Evolutionary conservation across 2,888 invertebrate genomes (phyloP).

Genomic region (Tetranychus truncatus): DNA sequence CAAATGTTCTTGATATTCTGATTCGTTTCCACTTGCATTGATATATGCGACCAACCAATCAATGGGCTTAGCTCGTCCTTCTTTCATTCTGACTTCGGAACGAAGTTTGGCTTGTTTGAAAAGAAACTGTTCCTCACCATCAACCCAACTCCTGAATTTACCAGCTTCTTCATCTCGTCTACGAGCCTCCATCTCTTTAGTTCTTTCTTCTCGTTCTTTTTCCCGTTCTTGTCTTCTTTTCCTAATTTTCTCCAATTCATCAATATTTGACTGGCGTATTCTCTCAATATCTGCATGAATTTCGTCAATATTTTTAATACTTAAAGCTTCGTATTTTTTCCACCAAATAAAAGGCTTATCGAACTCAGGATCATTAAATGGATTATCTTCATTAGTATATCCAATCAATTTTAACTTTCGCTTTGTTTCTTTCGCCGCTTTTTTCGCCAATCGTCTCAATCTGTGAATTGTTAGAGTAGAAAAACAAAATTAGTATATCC

Average conservation of each 20-base stretch:
- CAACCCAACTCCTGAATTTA: conserved; percentile 77
- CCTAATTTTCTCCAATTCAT: conserved; percentile 84
- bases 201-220: conserved; percentile 33
- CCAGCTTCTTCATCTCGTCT: conserved; percentile 76
- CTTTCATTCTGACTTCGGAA: conserved; percentile 84
- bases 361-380: too few species aligned
- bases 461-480: too few species aligned
- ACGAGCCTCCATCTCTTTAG: conserved; percentile 57
- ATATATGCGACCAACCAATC: conserved; percentile 92
- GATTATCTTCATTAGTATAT: too few species aligned
- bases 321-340: conserved; percentile 86
- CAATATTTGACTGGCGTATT: conserved; percentile 66
- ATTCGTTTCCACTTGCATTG: conserved; percentile 39
- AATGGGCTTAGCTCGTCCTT: conserved; percentile 91
- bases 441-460: too few species aligned
- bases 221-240: conserved; percentile 54
- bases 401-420: too few species aligned
- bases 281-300: conserved; percentile 68
- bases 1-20: conserved; percentile 49
- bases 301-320: conserved; percentile 52
- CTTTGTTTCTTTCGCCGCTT: too few species aligned
- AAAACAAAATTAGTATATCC: too few species aligned
- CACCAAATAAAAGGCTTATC: conserved; percentile 81
- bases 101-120: conserved; percentile 82
- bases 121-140: conserved; percentile 93